Percentiles rank a stretch among this genome's conserved stretches.
phyloP scores from a whole-genome alignment of 2,888 invertebrate genomes.

The Sminthurinus aureus region DNA sequence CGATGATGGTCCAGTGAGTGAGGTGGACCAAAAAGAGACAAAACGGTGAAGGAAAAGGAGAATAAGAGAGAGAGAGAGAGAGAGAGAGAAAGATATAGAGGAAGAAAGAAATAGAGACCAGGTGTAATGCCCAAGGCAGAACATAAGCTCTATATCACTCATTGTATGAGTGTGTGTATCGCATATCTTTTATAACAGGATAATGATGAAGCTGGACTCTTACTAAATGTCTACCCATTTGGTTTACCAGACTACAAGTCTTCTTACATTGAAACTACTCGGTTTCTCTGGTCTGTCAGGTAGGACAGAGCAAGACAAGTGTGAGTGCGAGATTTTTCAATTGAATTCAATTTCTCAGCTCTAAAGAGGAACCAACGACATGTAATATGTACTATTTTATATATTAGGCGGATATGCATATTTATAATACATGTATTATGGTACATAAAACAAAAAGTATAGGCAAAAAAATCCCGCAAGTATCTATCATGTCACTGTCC shows the following conservation, averaged over 20 bases:
- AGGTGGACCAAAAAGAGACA: slow-evolving; percentile 29
- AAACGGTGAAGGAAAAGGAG: neutral
- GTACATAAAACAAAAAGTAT: neutral
- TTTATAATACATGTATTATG: no score
- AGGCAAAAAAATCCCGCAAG: neutral
- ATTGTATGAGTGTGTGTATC: slow-evolving; percentile 20
- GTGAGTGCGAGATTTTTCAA: slow-evolving; percentile 46
- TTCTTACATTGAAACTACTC: slow-evolving; percentile 48
- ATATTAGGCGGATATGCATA: no score
- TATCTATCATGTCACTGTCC: neutral
- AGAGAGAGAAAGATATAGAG: no score
- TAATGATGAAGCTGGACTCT: slow-evolving; percentile 25
- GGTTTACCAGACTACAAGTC: slow-evolving; percentile 35
- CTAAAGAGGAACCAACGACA: slow-evolving; percentile 8
- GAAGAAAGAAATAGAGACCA: no score
- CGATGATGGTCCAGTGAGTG: slow-evolving; percentile 37
- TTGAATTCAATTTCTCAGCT: slow-evolving; percentile 42
- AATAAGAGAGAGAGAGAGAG: slow-evolving; percentile 4
- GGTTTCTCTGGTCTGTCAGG: slow-evolving; percentile 44
- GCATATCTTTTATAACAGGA: slow-evolving; percentile 35
- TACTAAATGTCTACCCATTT: slow-evolving; percentile 16
- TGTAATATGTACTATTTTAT: neutral
- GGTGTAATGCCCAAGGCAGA: slow-evolving; percentile 58
- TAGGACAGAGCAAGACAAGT: slow-evolving; percentile 42
- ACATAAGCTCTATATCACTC: slow-evolving; percentile 47